Evolutionary conservation across 1,140 invertebrate genomes (phyloP), one percentile per base, ranked within the genome.

Genomic region (Drosophila ercepeae): DNA sequence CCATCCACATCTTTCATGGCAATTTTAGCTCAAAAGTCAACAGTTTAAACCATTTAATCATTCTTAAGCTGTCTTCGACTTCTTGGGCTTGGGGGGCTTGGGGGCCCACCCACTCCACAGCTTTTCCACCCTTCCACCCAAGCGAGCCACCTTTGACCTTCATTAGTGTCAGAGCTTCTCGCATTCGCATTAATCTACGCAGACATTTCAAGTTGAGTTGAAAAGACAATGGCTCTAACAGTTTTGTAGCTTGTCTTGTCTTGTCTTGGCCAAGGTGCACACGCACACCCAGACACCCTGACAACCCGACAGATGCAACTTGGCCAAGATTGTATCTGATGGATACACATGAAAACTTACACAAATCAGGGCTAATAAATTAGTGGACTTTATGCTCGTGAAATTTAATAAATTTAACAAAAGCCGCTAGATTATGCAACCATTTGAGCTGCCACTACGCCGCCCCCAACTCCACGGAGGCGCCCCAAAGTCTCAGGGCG

Each of bases 331-430:
- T 16, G 36, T 16, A 41, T 41, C 36, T 41, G 4, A 41, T 2
- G n/a, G 45, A 52, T 52, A 8, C 27, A 23, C 4, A 32, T n/a
- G n/a, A 4, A 45, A n/a, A 32, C n/a, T 45, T 6, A 7, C 9
- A 11, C 7, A 34, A 60, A 61, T 59, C 51, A 34, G 45, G 63
- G 57, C 65, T 57, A 81, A 77, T 81, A 84, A 88, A 76, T 76
- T 76, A 65, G 63, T 34, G 59, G 63, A 86, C 23, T 81, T 81
- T 74, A 74, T 67, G 76, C 63, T 59, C 27, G 39, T 57, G 72
- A 74, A 76, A 76, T 76, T 81, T 76, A 50, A 88, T 88, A 86
- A 84, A 86, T 88, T 70, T 44, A 36, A 23, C 16, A 52, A 60
- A 73, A 54, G 58, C 42, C 36, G 60, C 23, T 57, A 23, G 29